A percentile compares a stretch with the other conserved stretches of the same genome.
Conservation (phyloP, 2,888 invertebrate genomes). For the Phengaris alcon region DNA sequence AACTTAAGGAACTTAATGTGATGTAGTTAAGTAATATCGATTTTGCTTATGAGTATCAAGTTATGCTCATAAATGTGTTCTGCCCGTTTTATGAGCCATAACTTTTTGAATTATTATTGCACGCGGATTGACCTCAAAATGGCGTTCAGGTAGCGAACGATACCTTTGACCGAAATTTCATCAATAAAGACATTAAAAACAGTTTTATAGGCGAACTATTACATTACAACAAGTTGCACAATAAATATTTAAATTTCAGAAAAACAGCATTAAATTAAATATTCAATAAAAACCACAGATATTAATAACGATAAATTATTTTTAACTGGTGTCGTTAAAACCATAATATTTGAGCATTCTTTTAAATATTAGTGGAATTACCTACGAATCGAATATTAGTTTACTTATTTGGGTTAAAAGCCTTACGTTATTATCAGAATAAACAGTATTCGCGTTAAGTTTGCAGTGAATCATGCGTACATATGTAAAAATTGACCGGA, state of each 20-base stretch:
- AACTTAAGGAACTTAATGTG: neutral
- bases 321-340: neutral
- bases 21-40: neutral
- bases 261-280: neutral
- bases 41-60: neutral
- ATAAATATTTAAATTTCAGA: neutral
- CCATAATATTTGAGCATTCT: neutral
- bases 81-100: neutral
- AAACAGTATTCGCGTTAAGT: no score
- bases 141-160: neutral
- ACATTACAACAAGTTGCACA: neutral
- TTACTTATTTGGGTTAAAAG: no score
- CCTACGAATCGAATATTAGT: no score
- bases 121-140: neutral
- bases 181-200: neutral
- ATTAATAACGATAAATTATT: conserved; percentile 11
- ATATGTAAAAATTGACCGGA: no score
- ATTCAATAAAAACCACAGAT: conserved; percentile 14
- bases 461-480: no score
- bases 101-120: neutral
- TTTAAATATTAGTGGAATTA: neutral
- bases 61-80: neutral
- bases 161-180: conserved; percentile 3
- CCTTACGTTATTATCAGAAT: no score
- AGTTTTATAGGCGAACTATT: neutral